Evolutionary conservation across 2,113 vertebrate genomes (phyloP).

Genomic region (Lophotis ruficrista): DNA sequence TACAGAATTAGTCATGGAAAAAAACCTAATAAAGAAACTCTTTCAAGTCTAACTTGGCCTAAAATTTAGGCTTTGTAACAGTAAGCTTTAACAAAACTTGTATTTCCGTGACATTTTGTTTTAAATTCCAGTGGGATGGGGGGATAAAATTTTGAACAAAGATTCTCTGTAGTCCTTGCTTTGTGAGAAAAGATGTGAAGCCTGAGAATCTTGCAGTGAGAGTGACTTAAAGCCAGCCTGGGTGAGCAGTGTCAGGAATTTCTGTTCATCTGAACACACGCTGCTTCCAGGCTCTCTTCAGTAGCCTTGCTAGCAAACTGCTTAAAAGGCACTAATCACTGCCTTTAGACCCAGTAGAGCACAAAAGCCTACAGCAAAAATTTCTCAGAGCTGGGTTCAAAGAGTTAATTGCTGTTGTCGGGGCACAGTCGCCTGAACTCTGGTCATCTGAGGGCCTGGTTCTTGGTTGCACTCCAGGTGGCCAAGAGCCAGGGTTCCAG

Average conservation of each 20-base stretch:
- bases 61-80: neutral
- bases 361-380: neutral
- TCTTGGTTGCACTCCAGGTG: neutral
- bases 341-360: neutral
- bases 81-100: neutral
- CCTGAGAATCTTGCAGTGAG: neutral
- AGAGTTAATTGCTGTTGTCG: neutral
- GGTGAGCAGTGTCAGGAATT: neutral
- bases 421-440: neutral
- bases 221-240: neutral
- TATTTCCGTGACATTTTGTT: constrained; percentile 7
- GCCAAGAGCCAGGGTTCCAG: constrained; percentile 3
- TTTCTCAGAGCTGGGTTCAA: neutral
- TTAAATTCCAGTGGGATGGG: neutral
- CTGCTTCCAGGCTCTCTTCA: neutral
- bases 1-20: neutral
- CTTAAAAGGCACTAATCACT: neutral
- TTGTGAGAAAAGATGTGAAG: neutral
- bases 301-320: neutral
- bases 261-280: neutral
- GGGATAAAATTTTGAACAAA: neutral
- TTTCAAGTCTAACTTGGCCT: neutral
- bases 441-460: neutral
- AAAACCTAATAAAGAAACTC: neutral
- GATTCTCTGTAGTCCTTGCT: constrained; percentile 1